phyloP scores from a whole-genome alignment of 2,113 vertebrate species.

The Sinocyclocheilus anophthalmus region DNA sequence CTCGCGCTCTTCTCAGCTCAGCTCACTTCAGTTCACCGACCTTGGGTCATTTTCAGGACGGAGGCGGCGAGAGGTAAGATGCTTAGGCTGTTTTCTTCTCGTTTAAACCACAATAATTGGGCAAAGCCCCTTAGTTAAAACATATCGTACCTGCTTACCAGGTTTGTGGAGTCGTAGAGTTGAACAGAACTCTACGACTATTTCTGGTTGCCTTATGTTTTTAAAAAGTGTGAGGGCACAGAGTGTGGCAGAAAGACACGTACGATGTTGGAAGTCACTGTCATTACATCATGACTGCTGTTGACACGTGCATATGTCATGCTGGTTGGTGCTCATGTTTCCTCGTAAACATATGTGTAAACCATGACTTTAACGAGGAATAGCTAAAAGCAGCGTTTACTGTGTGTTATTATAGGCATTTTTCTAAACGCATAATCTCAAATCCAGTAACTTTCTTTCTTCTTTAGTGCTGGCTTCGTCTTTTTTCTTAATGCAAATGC shows the following conservation, averaged over 20 bases:
- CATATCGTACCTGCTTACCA: neutral
- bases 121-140: neutral
- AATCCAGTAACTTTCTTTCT: neutral
- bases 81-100: neutral
- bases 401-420: neutral
- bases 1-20: neutral
- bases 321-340: neutral
- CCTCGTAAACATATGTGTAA: neutral
- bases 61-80: constrained; percentile 39
- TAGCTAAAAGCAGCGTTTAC: neutral
- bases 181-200: neutral
- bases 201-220: neutral
- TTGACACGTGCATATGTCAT: neutral
- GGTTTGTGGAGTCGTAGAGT: neutral
- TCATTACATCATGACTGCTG: neutral
- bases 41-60: constrained; percentile 19
- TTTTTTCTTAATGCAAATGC: neutral
- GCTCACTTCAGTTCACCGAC: neutral
- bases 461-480: neutral
- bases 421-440: neutral
- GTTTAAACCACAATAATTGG: neutral
- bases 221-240: neutral
- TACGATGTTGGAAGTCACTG: neutral
- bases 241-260: neutral
- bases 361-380: neutral